Evolutionary conservation across 64 coral and sea anemone genomes (phyloP).

Genomic region (Pachyseris speciosa): DNA sequence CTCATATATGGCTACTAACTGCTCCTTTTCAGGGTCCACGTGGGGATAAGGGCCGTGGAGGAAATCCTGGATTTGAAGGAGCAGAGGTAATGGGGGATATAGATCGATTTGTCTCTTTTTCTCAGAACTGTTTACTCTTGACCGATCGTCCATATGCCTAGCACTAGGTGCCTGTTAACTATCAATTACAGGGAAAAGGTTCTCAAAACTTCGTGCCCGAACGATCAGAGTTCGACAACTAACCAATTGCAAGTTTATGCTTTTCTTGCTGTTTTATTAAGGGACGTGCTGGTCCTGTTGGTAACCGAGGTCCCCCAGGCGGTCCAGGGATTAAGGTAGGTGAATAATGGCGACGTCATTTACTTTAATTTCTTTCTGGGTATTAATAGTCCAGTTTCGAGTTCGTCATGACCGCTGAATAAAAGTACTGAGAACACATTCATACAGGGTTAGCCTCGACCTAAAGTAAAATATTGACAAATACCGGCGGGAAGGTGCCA

Average conservation of each 20-base stretch:
- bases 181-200: no score
- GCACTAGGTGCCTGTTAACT: no score
- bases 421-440: no score
- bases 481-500: no score
- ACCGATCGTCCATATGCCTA: no score
- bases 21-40: not conserved
- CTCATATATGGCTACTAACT: not conserved
- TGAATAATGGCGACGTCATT: not conserved
- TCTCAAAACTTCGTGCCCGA: no score
- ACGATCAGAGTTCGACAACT: no score
- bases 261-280: not conserved
- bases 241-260: not conserved
- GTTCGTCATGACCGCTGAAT: no score
- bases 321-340: constrained; percentile 10
- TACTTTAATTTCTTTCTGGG: no score
- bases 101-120: not conserved
- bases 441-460: no score
- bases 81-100: not conserved
- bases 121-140: not conserved
- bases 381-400: no score
- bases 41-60: not conserved
- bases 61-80: constrained; percentile 24
- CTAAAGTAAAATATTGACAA: no score
- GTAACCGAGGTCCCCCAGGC: constrained; percentile 1
- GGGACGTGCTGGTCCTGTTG: constrained; percentile 8